These are phyloP conservation scores for Bos javanicus DNA, from an alignment of 2,113 vertebrate species.

Conservation along the genomic window DNA sequence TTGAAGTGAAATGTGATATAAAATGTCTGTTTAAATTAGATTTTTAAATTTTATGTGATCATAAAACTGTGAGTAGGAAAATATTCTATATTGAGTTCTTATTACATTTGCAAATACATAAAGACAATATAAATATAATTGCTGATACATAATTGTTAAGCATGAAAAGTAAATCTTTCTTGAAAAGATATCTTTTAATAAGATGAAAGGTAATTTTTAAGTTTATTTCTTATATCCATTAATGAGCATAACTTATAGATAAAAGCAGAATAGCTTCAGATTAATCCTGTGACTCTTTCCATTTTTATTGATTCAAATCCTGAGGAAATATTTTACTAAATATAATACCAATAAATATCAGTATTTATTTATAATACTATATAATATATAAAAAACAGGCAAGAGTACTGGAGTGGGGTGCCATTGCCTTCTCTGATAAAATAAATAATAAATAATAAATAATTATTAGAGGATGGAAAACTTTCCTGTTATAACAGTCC, in stretches of 20 bases:
- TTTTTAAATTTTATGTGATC: background rate
- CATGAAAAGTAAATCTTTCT: background rate
- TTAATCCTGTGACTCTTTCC: background rate
- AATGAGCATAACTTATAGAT: background rate
- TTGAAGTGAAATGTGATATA: background rate
- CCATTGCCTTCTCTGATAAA: background rate
- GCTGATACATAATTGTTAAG: background rate
- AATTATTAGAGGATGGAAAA: background rate
- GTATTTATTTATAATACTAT: background rate
- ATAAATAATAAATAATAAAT: background rate
- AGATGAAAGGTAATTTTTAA: background rate
- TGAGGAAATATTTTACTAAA: background rate
- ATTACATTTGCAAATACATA: background rate
- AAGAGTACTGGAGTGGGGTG: too few relatives aligned
- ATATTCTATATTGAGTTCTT: background rate
- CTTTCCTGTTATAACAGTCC: fast-evolving
- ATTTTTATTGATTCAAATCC: background rate
- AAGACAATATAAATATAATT: background rate
- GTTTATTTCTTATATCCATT: background rate
- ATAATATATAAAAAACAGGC: background rate
- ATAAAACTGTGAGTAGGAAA: background rate
- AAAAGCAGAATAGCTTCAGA: background rate
- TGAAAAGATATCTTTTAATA: background rate
- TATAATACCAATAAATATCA: background rate
- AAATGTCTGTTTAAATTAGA: background rate